Evolutionary conservation across 2,888 invertebrate species (phyloP).

Genomic region (Tipula confusa): DNA sequence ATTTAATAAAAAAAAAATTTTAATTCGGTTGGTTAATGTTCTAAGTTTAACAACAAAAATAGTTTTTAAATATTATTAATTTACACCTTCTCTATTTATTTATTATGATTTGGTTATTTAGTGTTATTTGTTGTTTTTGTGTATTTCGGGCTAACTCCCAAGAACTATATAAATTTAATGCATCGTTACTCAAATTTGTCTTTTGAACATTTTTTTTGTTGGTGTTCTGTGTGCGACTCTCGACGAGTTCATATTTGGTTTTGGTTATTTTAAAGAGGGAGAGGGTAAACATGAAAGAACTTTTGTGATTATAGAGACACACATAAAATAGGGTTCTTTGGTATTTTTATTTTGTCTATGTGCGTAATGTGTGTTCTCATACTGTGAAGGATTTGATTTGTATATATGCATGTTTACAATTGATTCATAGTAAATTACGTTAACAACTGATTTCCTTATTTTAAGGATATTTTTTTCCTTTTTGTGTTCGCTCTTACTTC

Average conservation of each 20-base stretch:
- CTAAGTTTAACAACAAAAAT: background rate
- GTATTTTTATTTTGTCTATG: background rate
- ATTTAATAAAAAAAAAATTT: background rate
- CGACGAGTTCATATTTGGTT: background rate
- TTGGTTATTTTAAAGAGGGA: background rate
- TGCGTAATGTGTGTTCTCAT: background rate
- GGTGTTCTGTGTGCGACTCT: background rate
- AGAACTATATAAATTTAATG: conserved; percentile 25
- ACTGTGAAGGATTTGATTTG: background rate
- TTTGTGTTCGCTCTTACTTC: background rate
- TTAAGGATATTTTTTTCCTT: background rate
- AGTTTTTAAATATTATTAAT: background rate
- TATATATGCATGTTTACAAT: background rate
- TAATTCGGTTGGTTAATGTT: background rate
- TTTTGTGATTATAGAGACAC: background rate
- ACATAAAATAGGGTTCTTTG: background rate
- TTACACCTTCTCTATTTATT: background rate
- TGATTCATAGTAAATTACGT: background rate
- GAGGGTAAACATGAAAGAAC: conserved; percentile 16
- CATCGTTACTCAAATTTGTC: background rate
- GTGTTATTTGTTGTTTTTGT: background rate
- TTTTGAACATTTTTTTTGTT: background rate
- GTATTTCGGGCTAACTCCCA: background rate
- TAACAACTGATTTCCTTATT: background rate
- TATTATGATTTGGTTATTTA: background rate